These are phyloP conservation scores for Spilosoma lubricipeda DNA, from an alignment of 2,888 invertebrate genomes.

Conservation along the genomic window DNA sequence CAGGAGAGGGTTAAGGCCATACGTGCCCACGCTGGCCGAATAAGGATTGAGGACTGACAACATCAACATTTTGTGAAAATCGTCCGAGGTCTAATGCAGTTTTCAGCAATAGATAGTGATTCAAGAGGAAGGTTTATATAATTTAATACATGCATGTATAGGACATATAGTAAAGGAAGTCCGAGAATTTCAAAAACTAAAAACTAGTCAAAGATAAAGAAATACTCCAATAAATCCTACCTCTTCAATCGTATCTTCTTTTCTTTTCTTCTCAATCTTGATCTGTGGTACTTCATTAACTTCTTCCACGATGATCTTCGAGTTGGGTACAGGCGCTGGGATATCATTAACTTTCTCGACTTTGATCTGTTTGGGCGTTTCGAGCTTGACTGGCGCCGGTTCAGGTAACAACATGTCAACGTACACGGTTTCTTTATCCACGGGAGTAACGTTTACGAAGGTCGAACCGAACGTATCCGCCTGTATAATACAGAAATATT, in stretches of 20 bases:
- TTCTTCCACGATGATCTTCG: conserved; percentile 68
- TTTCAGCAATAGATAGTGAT: no score
- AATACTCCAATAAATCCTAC: conserved; percentile 20
- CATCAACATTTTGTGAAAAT: no score
- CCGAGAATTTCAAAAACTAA: no score
- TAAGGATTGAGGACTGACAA: no score
- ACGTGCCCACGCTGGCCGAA: no score
- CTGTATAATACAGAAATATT: conserved; percentile 23
- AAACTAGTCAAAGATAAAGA: not conserved
- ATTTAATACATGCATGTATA: no score
- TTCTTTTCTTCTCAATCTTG: conserved; percentile 51
- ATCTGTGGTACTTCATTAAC: conserved; percentile 63
- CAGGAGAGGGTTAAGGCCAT: no score
- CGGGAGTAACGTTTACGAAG: conserved; percentile 61
- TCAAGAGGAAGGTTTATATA: no score
- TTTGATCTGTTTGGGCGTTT: conserved; percentile 28
- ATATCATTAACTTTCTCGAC: conserved; percentile 29
- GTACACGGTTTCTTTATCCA: conserved; percentile 66
- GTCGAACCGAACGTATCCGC: conserved; percentile 69
- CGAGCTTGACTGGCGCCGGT: conserved; percentile 38
- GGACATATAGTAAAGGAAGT: no score
- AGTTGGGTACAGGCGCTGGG: conserved; percentile 56
- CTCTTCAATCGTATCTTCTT: conserved; percentile 66
- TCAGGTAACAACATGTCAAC: conserved; percentile 45
- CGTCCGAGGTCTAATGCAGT: no score